These are phyloP conservation scores for Pteropus rufus DNA, from an alignment of 2,797 vertebrate species.

Conservation along the genomic window DNA sequence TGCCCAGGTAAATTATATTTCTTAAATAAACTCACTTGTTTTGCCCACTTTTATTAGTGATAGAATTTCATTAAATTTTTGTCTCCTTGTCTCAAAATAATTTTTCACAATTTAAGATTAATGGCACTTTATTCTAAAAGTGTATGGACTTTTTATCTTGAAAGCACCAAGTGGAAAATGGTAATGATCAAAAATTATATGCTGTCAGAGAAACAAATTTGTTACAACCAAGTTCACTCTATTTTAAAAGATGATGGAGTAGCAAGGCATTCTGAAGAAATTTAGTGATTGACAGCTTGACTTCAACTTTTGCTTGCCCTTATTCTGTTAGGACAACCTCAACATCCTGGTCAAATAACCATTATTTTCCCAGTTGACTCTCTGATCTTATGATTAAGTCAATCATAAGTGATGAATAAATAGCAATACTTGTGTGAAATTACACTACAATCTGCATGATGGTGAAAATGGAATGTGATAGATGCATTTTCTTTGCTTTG, in stretches of 20 bases:
- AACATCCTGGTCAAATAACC: neutral
- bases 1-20: neutral
- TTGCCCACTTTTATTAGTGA: neutral
- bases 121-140: neutral
- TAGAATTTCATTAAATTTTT: neutral
- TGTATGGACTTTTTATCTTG: neutral
- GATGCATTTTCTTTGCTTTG: slow-evolving; percentile 53
- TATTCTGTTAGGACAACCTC: neutral
- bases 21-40: neutral
- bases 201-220: neutral
- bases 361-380: neutral
- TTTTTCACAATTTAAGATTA: neutral
- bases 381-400: neutral
- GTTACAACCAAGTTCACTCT: neutral
- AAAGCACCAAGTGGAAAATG: neutral
- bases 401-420: neutral
- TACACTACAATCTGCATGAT: neutral
- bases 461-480: neutral
- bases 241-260: neutral
- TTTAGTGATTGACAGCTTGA: neutral
- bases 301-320: neutral
- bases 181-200: neutral
- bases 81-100: neutral
- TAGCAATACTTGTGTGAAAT: neutral
- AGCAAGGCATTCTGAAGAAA: neutral